Percentiles rank a stretch among this genome's conserved stretches.
These are phyloP conservation scores for Atta texana DNA, from an alignment of 1,140 invertebrate species.

Conservation along the genomic window DNA sequence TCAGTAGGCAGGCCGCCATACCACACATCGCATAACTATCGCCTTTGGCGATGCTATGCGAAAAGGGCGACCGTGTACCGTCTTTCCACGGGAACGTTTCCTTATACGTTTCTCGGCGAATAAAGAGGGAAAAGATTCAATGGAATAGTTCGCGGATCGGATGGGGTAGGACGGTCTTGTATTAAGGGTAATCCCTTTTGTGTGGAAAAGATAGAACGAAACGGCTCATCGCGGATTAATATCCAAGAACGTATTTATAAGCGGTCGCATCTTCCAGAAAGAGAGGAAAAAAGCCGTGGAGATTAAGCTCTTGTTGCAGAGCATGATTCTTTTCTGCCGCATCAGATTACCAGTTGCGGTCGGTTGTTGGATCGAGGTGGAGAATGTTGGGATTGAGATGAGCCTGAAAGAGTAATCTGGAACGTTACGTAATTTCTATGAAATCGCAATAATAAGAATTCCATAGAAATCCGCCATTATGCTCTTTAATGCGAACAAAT, in stretches of 20 bases:
- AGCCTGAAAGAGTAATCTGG: conserved; percentile 8
- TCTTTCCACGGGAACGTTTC: conserved; percentile 44
- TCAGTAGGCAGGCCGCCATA: conserved; percentile 64
- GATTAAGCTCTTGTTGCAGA: conserved; percentile 71
- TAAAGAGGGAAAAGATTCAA: conserved; percentile 9
- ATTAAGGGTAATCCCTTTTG: conserved; percentile 58
- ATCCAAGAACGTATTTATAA: conserved; percentile 64
- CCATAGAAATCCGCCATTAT: neutral
- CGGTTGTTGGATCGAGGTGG: conserved; percentile 8
- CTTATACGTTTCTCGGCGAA: neutral
- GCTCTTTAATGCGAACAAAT: conserved; percentile 14
- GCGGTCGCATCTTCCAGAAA: conserved; percentile 42
- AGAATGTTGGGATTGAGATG: conserved; percentile 11
- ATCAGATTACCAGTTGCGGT: conserved; percentile 55
- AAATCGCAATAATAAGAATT: conserved; percentile 3
- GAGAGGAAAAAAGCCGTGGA: conserved; percentile 55
- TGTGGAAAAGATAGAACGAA: conserved; percentile 62
- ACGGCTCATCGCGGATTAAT: conserved; percentile 64
- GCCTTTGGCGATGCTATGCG: conserved; percentile 17
- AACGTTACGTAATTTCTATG: neutral
- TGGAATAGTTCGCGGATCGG: conserved; percentile 23
- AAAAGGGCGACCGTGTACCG: conserved; percentile 46
- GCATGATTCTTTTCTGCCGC: conserved; percentile 62
- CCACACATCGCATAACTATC: conserved; percentile 55
- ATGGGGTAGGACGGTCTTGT: conserved; percentile 1